Percentiles rank a stretch among this genome's conserved stretches.
Evolutionary conservation across 2,113 vertebrate genomes (phyloP).

Genomic region (Coreoperca whiteheadi): DNA sequence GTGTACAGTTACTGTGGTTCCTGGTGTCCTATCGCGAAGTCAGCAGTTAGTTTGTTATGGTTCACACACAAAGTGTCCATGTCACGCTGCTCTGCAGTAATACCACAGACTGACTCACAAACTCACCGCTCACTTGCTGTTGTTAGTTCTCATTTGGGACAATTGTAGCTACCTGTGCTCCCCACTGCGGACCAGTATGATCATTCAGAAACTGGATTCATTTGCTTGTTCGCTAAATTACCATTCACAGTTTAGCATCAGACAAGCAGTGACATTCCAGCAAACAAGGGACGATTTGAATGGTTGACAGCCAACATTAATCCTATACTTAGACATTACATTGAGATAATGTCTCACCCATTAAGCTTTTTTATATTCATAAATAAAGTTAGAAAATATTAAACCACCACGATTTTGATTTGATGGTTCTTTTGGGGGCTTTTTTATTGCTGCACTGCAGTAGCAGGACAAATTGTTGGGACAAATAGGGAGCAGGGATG

Average conservation of each 20-base stretch:
- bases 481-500: conserved; percentile 20
- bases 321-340: neutral
- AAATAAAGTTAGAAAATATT: neutral
- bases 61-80: neutral
- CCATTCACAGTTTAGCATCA: no score
- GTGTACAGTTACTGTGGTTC: neutral
- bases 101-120: neutral
- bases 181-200: no score
- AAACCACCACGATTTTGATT: neutral
- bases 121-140: neutral
- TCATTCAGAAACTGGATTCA: neutral
- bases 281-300: neutral
- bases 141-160: no score
- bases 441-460: neutral
- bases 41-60: neutral
- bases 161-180: neutral
- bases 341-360: neutral
- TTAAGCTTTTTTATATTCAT: no score
- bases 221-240: no score
- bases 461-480: conserved; percentile 27
- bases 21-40: neutral
- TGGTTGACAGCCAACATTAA: neutral
- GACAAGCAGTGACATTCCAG: neutral
- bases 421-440: neutral
- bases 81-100: neutral